A percentile compares a stretch with the other conserved stretches of the same genome.
These are phyloP conservation scores for Piaya cayana DNA, from an alignment of 2,113 vertebrate species.

Conservation along the genomic window DNA sequence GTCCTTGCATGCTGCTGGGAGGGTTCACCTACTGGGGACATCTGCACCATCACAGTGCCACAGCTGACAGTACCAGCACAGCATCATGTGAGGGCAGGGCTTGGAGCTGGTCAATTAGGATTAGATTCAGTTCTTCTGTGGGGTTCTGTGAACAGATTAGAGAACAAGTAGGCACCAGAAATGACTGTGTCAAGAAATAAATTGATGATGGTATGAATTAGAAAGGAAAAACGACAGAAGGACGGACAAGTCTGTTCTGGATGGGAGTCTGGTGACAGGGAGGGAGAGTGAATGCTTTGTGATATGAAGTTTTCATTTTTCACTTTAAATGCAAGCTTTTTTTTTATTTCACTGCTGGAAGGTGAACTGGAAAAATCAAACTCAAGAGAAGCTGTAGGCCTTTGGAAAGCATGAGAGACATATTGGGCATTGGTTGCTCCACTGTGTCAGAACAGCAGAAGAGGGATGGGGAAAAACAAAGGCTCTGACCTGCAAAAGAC, in stretches of 20 bases:
- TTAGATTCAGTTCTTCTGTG: constrained; percentile 31
- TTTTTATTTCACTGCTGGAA: constrained; percentile 50
- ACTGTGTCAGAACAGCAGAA: not conserved
- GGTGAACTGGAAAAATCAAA: not conserved
- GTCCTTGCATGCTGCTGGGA: not conserved
- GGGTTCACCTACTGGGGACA: not conserved
- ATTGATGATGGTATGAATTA: constrained; percentile 71
- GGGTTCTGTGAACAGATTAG: constrained; percentile 54
- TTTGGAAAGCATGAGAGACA: not conserved
- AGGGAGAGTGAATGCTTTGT: constrained; percentile 59
- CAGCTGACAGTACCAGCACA: not conserved
- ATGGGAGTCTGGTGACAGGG: constrained; percentile 36
- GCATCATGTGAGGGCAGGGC: not conserved
- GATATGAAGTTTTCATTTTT: constrained; percentile 67
- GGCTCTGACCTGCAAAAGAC: not conserved
- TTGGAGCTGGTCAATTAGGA: constrained; percentile 24
- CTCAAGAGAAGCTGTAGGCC: not conserved
- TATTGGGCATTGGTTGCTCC: not conserved
- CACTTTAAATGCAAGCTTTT: constrained; percentile 18
- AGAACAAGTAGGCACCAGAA: constrained; percentile 49
- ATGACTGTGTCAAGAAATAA: constrained; percentile 71
- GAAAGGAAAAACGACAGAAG: constrained; percentile 65
- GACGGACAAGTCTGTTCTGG: constrained; percentile 63
- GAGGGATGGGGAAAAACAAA: not conserved
- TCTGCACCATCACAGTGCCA: accelerated